phyloP scores from a whole-genome alignment of 2,113 vertebrate genomes.

The Mesocricetus auratus region DNA sequence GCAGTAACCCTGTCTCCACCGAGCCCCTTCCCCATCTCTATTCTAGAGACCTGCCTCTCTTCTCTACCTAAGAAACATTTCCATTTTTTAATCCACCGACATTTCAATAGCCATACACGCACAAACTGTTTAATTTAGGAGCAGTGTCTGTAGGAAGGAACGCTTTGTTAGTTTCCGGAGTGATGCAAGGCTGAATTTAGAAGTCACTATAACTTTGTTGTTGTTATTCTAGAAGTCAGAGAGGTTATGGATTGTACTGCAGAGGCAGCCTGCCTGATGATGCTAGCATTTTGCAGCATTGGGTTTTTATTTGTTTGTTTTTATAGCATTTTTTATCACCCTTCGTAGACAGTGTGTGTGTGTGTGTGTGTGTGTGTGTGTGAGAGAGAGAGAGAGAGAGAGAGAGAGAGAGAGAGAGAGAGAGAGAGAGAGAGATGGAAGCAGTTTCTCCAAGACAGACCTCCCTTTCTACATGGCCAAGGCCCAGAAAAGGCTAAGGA shows the following conservation, averaged over 20 bases:
- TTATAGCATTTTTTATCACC: conserved; percentile 37
- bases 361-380: neutral
- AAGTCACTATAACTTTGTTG: conserved; percentile 42
- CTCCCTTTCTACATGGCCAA: neutral
- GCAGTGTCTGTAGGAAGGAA: conserved; percentile 67
- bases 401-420: too few relatives aligned
- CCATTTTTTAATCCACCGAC: neutral
- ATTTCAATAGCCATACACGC: conserved; percentile 57
- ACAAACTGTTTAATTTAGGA: conserved; percentile 62
- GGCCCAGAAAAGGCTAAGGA: neutral
- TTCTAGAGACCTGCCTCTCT: neutral
- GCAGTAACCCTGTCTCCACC: neutral
- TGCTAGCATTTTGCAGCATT: neutral
- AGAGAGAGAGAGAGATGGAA: too few relatives aligned
- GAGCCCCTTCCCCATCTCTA: neutral
- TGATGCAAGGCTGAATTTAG: conserved; percentile 74
- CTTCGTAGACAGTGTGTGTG: neutral
- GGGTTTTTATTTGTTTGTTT: neutral
- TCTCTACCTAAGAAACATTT: conserved; percentile 35
- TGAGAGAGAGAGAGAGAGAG: too few relatives aligned
- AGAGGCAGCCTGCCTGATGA: conserved; percentile 56
- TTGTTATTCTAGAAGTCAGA: conserved; percentile 45
- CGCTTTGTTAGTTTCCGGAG: conserved; percentile 75
- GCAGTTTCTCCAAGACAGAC: neutral
- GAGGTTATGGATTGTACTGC: conserved; percentile 42